phyloP scores from a whole-genome alignment of 2,888 invertebrate species.

The Coelopa pilipes region DNA sequence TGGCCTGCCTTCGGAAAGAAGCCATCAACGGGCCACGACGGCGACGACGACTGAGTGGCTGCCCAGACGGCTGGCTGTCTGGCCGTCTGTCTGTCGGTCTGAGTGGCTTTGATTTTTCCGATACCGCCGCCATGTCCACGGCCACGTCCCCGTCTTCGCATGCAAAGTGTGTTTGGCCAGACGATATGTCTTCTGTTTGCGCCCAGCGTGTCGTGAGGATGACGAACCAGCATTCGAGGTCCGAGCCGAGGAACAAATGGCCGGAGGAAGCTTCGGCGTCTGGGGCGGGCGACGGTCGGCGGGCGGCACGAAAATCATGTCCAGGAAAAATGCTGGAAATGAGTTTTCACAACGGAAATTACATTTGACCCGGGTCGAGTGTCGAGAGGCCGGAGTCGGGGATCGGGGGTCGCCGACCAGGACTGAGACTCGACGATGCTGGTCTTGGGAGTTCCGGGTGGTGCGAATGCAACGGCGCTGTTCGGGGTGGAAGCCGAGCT shows the following conservation, averaged over 20 bases:
- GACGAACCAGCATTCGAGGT: background rate
- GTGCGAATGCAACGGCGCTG: too few species aligned
- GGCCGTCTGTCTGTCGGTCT: too few species aligned
- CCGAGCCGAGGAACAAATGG: background rate
- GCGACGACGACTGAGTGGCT: background rate
- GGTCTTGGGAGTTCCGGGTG: too few species aligned
- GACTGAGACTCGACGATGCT: too few species aligned
- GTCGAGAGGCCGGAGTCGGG: background rate
- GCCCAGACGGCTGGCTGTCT: too few species aligned
- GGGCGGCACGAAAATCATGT: too few species aligned
- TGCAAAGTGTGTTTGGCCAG: background rate
- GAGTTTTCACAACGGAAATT: constrained; percentile 17
- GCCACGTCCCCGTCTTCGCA: constrained; percentile 20
- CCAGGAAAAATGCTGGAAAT: constrained; percentile 9
- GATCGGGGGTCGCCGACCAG: too few species aligned
- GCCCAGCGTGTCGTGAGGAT: background rate
- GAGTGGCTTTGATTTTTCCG: constrained; percentile 33
- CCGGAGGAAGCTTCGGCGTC: background rate
- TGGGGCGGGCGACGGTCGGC: background rate
- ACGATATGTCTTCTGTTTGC: background rate
- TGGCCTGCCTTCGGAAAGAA: constrained; percentile 14
- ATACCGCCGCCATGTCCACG: constrained; percentile 27
- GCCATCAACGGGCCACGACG: constrained; percentile 19
- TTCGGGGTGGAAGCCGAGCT: too few species aligned
- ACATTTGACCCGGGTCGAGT: background rate